Base-by-base conservation (phyloP, 2,113 vertebrate species). In the Anhinga rufa region DNA sequence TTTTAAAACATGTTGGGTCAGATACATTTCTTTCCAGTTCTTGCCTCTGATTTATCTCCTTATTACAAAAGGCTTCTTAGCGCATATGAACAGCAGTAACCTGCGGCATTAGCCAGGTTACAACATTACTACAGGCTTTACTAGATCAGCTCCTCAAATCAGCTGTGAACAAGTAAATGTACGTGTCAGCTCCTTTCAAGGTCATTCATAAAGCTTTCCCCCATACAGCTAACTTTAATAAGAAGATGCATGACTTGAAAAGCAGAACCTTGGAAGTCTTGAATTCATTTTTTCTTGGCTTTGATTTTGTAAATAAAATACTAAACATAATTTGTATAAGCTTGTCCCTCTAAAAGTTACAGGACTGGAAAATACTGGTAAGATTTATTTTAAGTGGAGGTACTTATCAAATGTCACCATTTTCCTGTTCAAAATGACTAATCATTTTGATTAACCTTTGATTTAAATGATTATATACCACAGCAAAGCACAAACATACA, bases 381-480 rank as follows among this genome's bases (percentile, higher is more conserved):
- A 93, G 87, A 92, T 97, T 97, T 93, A 94, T 94, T 96, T 92
- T 87, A 87, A 97, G 91, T 54, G 66, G 89, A 87, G 49, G 89
- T 77, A 92, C 87, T 96, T 97, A 92, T 82, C 84, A 96, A 95
- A 97, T 92, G 89, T 95, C 95, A 96, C 77, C 26, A 0, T 95
- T 95, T 94, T 94, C 89, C 92, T 95, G 93, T 85, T 94, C 82
- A 95, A 95, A 97, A 97, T 69, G 70, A 92, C 66, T 91, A 94
- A 95, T 95, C 78, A 94, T 91, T 95, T 92, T 94, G 96, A 95
- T 94, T 97, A 95, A 82, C 89, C 92, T 95, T 94, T 95, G 97
- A 97, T 97, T 94, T 91, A 91, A 96, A 94, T 94, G 12, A 95
- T 95, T 95, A 94, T 82, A 64, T 81, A 94, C 87, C 78, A 87